Base-by-base conservation (phyloP, 2,888 invertebrate genomes). In the Melanchra persicariae region DNA sequence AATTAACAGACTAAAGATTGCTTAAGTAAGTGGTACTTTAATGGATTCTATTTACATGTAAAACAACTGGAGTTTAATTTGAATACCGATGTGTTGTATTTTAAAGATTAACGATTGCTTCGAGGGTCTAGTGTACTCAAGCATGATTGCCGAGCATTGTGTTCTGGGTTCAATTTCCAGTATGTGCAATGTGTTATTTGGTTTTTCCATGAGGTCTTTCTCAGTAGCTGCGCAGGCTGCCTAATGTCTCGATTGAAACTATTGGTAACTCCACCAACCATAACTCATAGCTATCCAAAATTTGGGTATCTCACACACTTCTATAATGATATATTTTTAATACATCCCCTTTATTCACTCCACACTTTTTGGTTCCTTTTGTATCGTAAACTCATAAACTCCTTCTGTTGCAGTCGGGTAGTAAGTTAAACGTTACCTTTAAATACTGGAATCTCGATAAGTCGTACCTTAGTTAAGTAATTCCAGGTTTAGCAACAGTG, bases 1-100 rank as follows among this genome's bases (percentile, higher is more conserved):
- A 77, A 69, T 77, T 62, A 17, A 4, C 71, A 22, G 72, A 62
- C 54, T 71, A 60, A 76, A 76, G 62, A 63, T 71, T 68, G 45
- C 45, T 69, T 66, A 57, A 68, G 12, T 45, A 63, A 77, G 22
- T 30, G 63, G 47, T 51, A 37, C 45, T 62, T 62, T 49, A 62
- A 81, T 49, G 12, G 47, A 24, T 37, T 62, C 12, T 22, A 57
- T 58, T 79, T 58, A 43, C 22, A 79, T 79, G 17, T 58, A n/a
- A 74, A 64, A 30, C 19, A 22, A 0, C 3, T 37, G 3, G 8
- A 12, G 9, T 60, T 43, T 47, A 0, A 57, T 74, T 71, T 72
- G 12, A 71, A 51, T 78, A 30, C 2, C 12, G 10, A 8, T 49
- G 12, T 24, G 30, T n/a, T 47, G n/a, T 30, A 40, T 24, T 54